Percentiles rank a stretch among this genome's conserved stretches.
phyloP scores from a whole-genome alignment of 2,888 invertebrate species.

The Dryobotodes eremita region DNA sequence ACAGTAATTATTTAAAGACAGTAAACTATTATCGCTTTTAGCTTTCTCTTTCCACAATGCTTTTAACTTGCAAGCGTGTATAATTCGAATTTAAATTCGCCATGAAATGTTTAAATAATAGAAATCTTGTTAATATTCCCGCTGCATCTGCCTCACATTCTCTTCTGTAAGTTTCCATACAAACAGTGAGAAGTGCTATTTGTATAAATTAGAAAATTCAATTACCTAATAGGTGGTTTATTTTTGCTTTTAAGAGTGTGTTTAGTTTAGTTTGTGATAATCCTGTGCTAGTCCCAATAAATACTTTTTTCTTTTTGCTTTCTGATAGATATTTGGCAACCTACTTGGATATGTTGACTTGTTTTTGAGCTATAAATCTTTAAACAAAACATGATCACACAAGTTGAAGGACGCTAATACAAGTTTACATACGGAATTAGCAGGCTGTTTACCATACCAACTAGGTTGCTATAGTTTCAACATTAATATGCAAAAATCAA shows the following conservation, averaged over 20 bases:
- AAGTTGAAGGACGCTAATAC: no score
- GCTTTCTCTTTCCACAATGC: constrained; percentile 54
- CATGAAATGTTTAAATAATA: constrained; percentile 49
- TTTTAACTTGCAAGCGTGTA: constrained; percentile 31
- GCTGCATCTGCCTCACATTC: constrained; percentile 44
- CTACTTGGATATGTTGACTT: not conserved
- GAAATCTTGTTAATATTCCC: constrained; percentile 64
- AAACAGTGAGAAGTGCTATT: constrained; percentile 23
- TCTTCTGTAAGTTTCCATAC: constrained; percentile 36
- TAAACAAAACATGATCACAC: not conserved
- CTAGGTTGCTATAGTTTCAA: not conserved
- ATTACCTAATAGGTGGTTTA: constrained; percentile 31
- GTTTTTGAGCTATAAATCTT: constrained; percentile 2
- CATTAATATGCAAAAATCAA: constrained; percentile 6
- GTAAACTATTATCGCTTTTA: not conserved
- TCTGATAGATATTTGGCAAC: constrained; percentile 4
- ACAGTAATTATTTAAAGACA: constrained; percentile 12
- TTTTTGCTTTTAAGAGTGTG: no score
- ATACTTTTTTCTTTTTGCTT: no score
- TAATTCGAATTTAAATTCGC: constrained; percentile 52
- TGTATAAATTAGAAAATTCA: constrained; percentile 60
- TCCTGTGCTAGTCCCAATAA: no score
- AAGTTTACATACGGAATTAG: not conserved
- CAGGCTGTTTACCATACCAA: not conserved
- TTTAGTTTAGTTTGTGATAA: no score